phyloP scores from a whole-genome alignment of 1,140 invertebrate genomes.

The Drosophila eugracilis region DNA sequence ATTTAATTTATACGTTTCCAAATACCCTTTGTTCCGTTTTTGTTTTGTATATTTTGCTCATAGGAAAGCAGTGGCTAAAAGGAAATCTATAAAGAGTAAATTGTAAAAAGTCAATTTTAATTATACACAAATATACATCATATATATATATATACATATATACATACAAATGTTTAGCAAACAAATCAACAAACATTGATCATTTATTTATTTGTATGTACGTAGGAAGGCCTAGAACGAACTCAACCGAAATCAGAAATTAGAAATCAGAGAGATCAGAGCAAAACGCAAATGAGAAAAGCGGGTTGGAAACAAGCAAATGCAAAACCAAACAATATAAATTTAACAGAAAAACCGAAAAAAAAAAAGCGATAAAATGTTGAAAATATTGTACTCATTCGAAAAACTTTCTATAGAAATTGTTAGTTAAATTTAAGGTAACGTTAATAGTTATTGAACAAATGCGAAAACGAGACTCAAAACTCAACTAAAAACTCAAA shows the following conservation, averaged over 20 bases:
- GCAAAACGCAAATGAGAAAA: slow-evolving; percentile 1
- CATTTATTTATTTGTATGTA: slow-evolving; percentile 18
- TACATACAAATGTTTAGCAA: slow-evolving; percentile 39
- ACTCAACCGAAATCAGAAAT: slow-evolving; percentile 22
- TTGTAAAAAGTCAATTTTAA: slow-evolving; percentile 80
- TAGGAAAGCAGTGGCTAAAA: slow-evolving; percentile 21
- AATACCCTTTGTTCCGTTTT: slow-evolving; percentile 18
- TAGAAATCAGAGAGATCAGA: not conserved
- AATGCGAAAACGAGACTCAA: slow-evolving; percentile 25
- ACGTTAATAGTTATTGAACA: slow-evolving; percentile 56
- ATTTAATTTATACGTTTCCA: slow-evolving; percentile 20
- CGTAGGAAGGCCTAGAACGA: slow-evolving; percentile 24
- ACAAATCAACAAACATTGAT: slow-evolving; percentile 20
- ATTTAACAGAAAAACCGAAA: slow-evolving; percentile 18
- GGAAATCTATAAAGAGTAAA: slow-evolving; percentile 2
- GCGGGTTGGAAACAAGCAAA: slow-evolving; percentile 14
- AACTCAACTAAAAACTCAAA: slow-evolving; percentile 17
- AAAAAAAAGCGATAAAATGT: slow-evolving; percentile 23
- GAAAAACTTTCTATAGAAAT: slow-evolving; percentile 47
- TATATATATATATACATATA: slow-evolving; percentile 24
- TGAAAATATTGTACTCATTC: slow-evolving; percentile 53
- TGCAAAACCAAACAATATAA: slow-evolving; percentile 23
- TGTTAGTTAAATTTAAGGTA: slow-evolving; percentile 44
- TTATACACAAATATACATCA: slow-evolving; percentile 38
- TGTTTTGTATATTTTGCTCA: slow-evolving; percentile 13